Evolutionary conservation across 2,797 vertebrate genomes (phyloP).

Genomic region (Cyprinella venusta): DNA sequence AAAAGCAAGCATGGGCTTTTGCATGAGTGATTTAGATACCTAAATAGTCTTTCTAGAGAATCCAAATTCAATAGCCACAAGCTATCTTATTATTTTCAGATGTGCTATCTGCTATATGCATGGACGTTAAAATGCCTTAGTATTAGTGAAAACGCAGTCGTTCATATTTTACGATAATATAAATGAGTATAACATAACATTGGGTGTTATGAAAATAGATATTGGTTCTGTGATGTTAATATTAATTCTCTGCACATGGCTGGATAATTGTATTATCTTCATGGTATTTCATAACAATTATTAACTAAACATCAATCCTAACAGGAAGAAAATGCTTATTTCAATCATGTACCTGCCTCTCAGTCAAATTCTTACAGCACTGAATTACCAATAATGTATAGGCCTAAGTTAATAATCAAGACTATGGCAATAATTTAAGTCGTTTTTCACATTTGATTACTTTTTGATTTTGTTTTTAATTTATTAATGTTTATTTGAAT

Average conservation of each 20-base stretch:
- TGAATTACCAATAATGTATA: not conserved
- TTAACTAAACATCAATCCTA: not conserved
- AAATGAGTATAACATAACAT: not conserved
- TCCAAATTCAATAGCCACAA: not conserved
- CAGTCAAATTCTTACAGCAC: not conserved
- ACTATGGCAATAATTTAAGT: not conserved
- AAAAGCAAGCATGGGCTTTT: not conserved
- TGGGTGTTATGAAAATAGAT: not conserved
- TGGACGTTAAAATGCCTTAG: too few species aligned
- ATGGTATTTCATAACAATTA: not conserved
- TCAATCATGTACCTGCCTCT: not conserved
- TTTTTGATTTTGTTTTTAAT: not conserved
- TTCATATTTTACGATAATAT: not conserved
- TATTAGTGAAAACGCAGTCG: not conserved
- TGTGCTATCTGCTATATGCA: not conserved
- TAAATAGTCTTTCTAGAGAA: not conserved
- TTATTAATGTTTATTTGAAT: not conserved
- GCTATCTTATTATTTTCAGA: not conserved
- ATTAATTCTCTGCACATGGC: not conserved
- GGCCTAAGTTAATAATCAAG: too few species aligned
- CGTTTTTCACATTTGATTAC: not conserved
- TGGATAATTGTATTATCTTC: not conserved
- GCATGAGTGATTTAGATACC: too few species aligned
- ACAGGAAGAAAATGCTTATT: not conserved
- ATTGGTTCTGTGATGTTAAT: constrained; percentile 9